These are phyloP conservation scores for Bufo gargarizans DNA, from an alignment of 2,113 vertebrate species.

Conservation along the genomic window DNA sequence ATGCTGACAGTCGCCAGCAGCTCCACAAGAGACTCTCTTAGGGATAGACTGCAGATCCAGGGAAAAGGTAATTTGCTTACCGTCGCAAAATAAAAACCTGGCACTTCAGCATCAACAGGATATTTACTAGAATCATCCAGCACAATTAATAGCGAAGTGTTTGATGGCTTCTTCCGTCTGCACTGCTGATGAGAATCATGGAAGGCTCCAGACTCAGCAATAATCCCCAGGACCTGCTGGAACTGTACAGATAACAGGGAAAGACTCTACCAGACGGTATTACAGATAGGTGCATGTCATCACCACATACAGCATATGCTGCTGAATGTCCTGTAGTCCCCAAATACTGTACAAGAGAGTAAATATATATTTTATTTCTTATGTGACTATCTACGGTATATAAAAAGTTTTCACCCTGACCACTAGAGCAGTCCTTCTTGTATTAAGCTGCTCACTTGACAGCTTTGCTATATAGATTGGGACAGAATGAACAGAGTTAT, in stretches of 20 bases:
- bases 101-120: conserved; percentile 8
- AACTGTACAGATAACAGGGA: conserved; percentile 7
- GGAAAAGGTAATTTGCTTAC: conserved; percentile 15
- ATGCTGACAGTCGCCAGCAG: background rate
- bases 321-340: background rate
- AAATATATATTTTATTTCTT: background rate
- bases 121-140: conserved; percentile 26
- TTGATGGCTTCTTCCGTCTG: conserved; percentile 43
- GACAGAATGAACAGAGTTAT: background rate
- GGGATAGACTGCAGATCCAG: background rate
- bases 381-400: too few species aligned
- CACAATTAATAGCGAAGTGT: conserved; percentile 32
- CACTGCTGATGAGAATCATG: conserved; percentile 15
- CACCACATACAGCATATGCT: background rate
- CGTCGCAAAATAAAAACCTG: conserved; percentile 8
- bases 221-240: conserved; percentile 31
- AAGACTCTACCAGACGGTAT: too few species aligned
- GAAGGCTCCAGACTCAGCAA: conserved; percentile 11
- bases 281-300: background rate
- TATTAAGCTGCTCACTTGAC: too few species aligned
- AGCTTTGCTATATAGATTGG: too few species aligned
- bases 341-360: background rate
- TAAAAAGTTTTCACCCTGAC: too few species aligned
- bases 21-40: background rate
- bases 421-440: too few species aligned